A percentile compares a stretch with the other conserved stretches of the same genome.
These are phyloP conservation scores for Brachionichthys hirsutus DNA, from an alignment of 2,113 vertebrate genomes.

Conservation along the genomic window DNA sequence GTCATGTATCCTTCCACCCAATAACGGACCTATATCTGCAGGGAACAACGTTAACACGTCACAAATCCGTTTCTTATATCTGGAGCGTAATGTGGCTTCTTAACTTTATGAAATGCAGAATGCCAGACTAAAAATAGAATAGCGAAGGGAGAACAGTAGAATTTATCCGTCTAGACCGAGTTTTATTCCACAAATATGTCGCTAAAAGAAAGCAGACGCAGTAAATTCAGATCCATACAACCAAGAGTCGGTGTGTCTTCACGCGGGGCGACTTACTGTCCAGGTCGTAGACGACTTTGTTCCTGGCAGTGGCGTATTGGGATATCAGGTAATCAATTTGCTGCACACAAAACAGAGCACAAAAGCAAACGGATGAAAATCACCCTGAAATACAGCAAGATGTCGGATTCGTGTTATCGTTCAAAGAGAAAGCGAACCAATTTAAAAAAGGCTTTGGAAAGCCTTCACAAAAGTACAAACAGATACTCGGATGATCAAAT, in stretches of 20 bases:
- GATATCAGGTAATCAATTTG: slow-evolving; percentile 89
- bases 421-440: neutral
- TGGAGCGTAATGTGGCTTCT: slow-evolving; percentile 1
- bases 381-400: too few relatives aligned
- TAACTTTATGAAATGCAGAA: slow-evolving; percentile 6
- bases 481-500: neutral
- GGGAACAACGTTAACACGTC: neutral
- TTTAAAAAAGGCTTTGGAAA: neutral
- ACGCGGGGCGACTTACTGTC: slow-evolving; percentile 83
- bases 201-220: slow-evolving; percentile 30
- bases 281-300: slow-evolving; percentile 86
- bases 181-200: slow-evolving; percentile 37
- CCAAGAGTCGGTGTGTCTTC: slow-evolving; percentile 12
- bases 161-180: slow-evolving; percentile 28
- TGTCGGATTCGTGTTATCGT: slow-evolving; percentile 1
- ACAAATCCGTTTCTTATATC: slow-evolving; percentile 2
- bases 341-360: slow-evolving; percentile 69
- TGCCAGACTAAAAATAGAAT: too few relatives aligned
- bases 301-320: slow-evolving; percentile 86
- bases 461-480: neutral
- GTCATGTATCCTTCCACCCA: slow-evolving; percentile 83
- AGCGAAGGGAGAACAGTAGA: slow-evolving; percentile 23
- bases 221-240: slow-evolving; percentile 10
- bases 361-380: slow-evolving; percentile 17
- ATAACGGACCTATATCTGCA: slow-evolving; percentile 84